Evolutionary conservation across 2,888 invertebrate genomes (phyloP).

Genomic region (Acanthosepion pharaonis): DNA sequence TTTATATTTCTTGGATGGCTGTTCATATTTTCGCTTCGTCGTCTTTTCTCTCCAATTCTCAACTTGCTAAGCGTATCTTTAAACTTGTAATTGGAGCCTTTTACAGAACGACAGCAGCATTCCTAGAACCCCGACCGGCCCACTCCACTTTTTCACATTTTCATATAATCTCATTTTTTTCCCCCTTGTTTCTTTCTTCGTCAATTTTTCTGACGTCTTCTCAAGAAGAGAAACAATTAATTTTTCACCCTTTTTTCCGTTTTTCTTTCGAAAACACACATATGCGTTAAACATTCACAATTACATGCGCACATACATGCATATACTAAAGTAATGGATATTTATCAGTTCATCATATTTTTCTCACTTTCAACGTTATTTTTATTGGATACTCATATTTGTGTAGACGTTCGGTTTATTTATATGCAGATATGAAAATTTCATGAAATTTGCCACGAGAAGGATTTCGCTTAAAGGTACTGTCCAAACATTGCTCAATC

Average conservation of each 20-base stretch:
- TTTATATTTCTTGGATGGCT: neutral
- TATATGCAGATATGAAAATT: too few species aligned
- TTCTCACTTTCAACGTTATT: too few species aligned
- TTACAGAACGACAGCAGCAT: neutral
- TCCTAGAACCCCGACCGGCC: neutral
- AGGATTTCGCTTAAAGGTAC: too few species aligned
- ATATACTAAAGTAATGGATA: too few species aligned
- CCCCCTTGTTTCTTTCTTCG: neutral
- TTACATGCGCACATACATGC: too few species aligned
- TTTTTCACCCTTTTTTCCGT: neutral
- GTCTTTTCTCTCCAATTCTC: neutral
- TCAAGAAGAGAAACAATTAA: neutral
- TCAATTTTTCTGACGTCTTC: neutral
- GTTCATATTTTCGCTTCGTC: neutral
- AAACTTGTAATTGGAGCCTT: neutral
- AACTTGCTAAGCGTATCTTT: neutral
- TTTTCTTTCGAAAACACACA: neutral
- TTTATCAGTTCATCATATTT: too few species aligned
- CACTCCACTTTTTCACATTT: neutral
- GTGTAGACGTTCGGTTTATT: too few species aligned
- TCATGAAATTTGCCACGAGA: too few species aligned
- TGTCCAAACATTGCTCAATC: too few species aligned
- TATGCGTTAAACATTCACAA: too few species aligned
- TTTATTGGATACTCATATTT: too few species aligned
- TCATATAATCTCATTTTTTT: neutral